Evolutionary conservation across 2,888 invertebrate genomes (phyloP).

Genomic region (Chelonus formosanus): DNA sequence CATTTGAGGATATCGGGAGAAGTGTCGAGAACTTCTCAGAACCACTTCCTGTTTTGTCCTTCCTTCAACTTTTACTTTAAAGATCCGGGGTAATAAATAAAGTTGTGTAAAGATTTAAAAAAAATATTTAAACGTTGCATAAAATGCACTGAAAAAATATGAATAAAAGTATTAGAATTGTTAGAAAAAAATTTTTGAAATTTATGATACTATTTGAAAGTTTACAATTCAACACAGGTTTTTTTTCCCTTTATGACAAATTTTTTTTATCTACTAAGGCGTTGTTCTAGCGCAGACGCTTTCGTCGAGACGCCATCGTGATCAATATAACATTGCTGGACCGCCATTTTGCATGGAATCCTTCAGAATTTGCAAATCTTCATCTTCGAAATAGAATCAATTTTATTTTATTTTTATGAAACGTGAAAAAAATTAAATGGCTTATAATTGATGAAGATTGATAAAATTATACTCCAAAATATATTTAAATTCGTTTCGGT

Average conservation of each 20-base stretch:
- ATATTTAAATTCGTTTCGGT: no score
- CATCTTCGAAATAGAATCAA: no score
- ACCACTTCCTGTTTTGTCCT: not conserved
- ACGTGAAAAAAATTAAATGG: not conserved
- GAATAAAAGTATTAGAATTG: no score
- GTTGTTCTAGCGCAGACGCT: slow-evolving; percentile 50
- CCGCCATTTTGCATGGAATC: slow-evolving; percentile 56
- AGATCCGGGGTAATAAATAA: slow-evolving; percentile 1
- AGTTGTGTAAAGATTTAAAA: not conserved
- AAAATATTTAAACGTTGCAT: not conserved
- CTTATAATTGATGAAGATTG: no score
- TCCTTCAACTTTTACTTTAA: not conserved
- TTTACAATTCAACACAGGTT: no score
- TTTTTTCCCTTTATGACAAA: no score
- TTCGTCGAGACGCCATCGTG: slow-evolving; percentile 56
- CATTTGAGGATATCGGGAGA: not conserved
- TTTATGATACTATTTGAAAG: no score
- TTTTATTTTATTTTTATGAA: not conserved
- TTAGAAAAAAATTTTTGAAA: no score
- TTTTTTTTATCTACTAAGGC: slow-evolving; percentile 30
- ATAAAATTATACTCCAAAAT: no score
- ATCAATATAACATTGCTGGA: slow-evolving; percentile 53
- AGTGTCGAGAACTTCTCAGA: slow-evolving; percentile 9
- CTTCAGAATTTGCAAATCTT: slow-evolving; percentile 10
- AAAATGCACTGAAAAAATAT: no score